Base-by-base conservation (phyloP, 1,140 invertebrate species). In the Prorops nasuta region DNA sequence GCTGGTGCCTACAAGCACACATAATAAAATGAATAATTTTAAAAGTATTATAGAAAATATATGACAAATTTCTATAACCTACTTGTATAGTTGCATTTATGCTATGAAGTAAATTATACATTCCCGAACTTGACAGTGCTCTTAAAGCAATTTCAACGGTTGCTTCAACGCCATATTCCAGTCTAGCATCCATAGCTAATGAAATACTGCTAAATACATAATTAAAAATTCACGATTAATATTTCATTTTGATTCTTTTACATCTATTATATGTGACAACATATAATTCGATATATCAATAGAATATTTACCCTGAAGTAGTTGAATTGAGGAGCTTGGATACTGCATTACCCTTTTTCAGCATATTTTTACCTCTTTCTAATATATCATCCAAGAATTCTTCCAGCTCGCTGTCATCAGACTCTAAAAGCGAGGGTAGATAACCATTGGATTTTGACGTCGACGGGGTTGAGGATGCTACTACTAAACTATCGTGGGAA, bases 131-230 rank as follows among this genome's bases (percentile, higher is more conserved):
- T 2, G 87, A 83, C 21, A 89, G 73, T 58, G 86, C 84, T 36
- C 87, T 81, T 16, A 92, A 71, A 34, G 81, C 76, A 2, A 89
- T 83, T 75, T 92, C 90, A 15, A 86, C 81, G 31, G 83, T 81
- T 19, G 82, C 80, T 59, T 91, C 87, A 1, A 90, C 79, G 1
- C 87, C 87, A 56, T 84, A 83, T 64, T 92, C 89, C 21, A 92
- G 69, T 36, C 91, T 83, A 8, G 87, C 81, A 75, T 94, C 91
- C 63, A 89, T 78, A 1, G 88, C 87, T 54, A 83, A 80, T 3
- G 88, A 90, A 47, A 86, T 80, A 1, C 78, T 81, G 45, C 72
- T 77, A 54, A 68, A 72, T 48, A 66, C 59, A 49, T 36, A 41
- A 32, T 40, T 28, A 28, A 28, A 28, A 28, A 28, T 6, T 28